phyloP scores from a whole-genome alignment of 2,113 vertebrate species.

The Tor tambroides region DNA sequence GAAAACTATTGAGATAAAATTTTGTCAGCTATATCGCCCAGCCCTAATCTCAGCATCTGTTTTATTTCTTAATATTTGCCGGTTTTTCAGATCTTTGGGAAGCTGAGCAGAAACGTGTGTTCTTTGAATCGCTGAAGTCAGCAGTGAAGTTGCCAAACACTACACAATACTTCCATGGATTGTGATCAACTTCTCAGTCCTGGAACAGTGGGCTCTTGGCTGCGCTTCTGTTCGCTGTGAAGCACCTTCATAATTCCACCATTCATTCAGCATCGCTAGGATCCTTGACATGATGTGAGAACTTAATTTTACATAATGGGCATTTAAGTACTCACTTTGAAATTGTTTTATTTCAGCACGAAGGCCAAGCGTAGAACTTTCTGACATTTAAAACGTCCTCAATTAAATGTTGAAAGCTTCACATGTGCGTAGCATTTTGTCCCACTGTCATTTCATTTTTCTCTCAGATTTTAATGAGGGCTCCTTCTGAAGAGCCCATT shows the following conservation, averaged over 20 bases:
- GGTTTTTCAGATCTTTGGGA: background rate
- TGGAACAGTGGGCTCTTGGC: slow-evolving; percentile 5
- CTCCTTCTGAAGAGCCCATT: slow-evolving; percentile 25
- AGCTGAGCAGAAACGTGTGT: slow-evolving; percentile 10
- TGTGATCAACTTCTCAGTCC: slow-evolving; percentile 18
- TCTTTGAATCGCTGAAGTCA: slow-evolving; percentile 26
- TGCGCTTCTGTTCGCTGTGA: background rate
- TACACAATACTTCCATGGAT: slow-evolving; percentile 31
- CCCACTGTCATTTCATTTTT: slow-evolving; percentile 22
- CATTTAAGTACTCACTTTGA: slow-evolving; percentile 32
- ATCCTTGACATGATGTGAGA: slow-evolving; percentile 43
- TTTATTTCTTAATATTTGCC: background rate
- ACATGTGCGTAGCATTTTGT: slow-evolving; percentile 5
- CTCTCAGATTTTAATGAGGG: slow-evolving; percentile 46
- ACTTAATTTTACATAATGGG: slow-evolving; percentile 48
- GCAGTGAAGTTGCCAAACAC: slow-evolving; percentile 20
- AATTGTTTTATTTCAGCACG: slow-evolving; percentile 20
- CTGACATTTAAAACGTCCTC: slow-evolving; percentile 41
- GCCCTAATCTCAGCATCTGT: slow-evolving; percentile 3
- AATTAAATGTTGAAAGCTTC: slow-evolving; percentile 32
- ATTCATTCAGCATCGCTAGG: background rate
- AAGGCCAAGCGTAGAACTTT: slow-evolving; percentile 1
- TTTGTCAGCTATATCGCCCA: background rate
- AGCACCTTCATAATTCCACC: slow-evolving; percentile 26
- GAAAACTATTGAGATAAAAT: background rate